These are phyloP conservation scores for Mycetomoellerius zeteki DNA, from an alignment of 1,140 invertebrate species.

Conservation along the genomic window DNA sequence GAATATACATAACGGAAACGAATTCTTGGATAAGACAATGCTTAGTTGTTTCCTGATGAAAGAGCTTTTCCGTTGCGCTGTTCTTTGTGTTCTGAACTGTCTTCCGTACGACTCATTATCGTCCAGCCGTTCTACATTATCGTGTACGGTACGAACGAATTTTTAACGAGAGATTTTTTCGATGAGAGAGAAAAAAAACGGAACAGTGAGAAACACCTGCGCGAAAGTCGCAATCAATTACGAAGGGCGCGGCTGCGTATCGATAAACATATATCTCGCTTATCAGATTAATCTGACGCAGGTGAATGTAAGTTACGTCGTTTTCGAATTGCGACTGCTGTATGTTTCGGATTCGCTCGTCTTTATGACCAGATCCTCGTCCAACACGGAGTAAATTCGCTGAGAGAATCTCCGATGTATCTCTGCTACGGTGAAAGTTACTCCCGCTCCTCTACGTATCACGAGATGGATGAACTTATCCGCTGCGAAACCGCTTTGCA, in stretches of 20 bases:
- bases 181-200: not conserved
- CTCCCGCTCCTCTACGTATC: constrained; percentile 36
- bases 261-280: constrained; percentile 51
- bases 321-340: constrained; percentile 13
- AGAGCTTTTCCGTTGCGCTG: constrained; percentile 35
- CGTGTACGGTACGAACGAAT: not conserved
- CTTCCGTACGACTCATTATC: constrained; percentile 49
- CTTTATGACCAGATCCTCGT: not conserved
- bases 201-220: not conserved
- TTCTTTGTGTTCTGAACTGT: constrained; percentile 46
- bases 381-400: not conserved
- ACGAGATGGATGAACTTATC: constrained; percentile 44
- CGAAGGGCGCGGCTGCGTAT: constrained; percentile 10
- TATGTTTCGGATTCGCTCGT: not conserved
- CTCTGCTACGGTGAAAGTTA: constrained; percentile 54
- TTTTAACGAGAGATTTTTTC: not conserved
- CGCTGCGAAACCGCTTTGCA: constrained; percentile 31
- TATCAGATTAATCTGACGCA: constrained; percentile 38
- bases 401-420: constrained; percentile 10
- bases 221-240: constrained; percentile 16
- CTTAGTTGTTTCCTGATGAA: constrained; percentile 40
- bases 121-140: not conserved
- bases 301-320: constrained; percentile 18
- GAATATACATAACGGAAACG: constrained; percentile 17
- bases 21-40: constrained; percentile 36